A percentile compares a stretch with the other conserved stretches of the same genome.
Conservation (phyloP, 2,888 invertebrate genomes). For the Cybosia mesomella region DNA sequence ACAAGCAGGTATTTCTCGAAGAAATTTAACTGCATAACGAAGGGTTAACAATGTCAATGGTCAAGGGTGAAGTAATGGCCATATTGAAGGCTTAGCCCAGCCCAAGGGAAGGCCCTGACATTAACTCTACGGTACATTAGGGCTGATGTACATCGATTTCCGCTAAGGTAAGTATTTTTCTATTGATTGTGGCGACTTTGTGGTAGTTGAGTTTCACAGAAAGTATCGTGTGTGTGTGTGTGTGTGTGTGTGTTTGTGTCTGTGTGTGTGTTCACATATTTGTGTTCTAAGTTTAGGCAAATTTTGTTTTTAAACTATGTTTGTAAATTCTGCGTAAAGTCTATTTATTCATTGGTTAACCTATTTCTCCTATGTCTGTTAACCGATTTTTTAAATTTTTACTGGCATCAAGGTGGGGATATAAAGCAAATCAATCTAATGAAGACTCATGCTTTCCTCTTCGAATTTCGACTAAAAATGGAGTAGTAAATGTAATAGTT, state of each 20-base stretch:
- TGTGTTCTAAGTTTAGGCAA: too few species aligned
- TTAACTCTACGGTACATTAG: conserved; percentile 25
- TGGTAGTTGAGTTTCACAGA: not conserved
- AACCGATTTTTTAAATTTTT: too few species aligned
- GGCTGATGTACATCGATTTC: conserved; percentile 3
- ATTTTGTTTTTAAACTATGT: too few species aligned
- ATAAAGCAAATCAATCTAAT: too few species aligned
- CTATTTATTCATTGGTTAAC: too few species aligned
- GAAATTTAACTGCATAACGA: conserved; percentile 23
- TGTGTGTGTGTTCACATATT: too few species aligned
- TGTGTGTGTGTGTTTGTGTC: not conserved
- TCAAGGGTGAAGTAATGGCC: conserved; percentile 25
- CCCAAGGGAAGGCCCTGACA: conserved; percentile 51
- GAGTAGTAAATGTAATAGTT: too few species aligned
- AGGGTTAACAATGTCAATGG: conserved; percentile 28
- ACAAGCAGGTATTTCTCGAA: conserved; percentile 13
- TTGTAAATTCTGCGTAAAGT: too few species aligned
- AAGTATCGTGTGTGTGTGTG: not conserved
- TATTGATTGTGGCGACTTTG: not conserved
- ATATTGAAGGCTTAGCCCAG: conserved; percentile 24
- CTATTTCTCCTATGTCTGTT: too few species aligned
- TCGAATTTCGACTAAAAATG: too few species aligned
- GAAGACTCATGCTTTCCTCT: too few species aligned
- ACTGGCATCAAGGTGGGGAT: too few species aligned
- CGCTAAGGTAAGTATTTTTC: not conserved